phyloP scores from a whole-genome alignment of 1,140 invertebrate species.

The Drosophila paulistorum region DNA sequence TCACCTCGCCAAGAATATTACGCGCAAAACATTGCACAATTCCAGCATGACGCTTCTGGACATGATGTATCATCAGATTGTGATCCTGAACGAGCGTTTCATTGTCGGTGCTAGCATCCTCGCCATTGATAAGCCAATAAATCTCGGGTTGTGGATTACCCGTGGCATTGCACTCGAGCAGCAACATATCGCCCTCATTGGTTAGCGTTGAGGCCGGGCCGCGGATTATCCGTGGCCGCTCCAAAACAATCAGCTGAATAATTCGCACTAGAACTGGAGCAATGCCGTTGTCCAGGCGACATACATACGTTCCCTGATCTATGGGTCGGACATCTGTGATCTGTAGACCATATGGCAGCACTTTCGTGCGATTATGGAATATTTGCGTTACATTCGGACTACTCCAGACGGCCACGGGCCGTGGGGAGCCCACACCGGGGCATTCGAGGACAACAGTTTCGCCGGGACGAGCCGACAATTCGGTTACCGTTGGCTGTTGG shows the following conservation, averaged over 20 bases:
- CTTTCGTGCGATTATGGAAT: conserved; percentile 72
- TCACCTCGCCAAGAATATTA: conserved; percentile 90
- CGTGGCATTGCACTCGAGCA: conserved; percentile 87
- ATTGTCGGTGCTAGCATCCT: conserved; percentile 85
- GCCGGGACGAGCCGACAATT: conserved; percentile 83
- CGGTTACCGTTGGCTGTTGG: conserved; percentile 82
- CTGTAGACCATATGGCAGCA: conserved; percentile 85
- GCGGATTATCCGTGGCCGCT: conserved; percentile 86
- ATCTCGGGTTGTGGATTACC: conserved; percentile 89
- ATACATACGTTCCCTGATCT: conserved; percentile 89
- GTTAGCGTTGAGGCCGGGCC: conserved; percentile 85
- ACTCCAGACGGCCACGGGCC: conserved; percentile 85
- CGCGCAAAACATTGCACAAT: conserved; percentile 94
- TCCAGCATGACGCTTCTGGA: conserved; percentile 87
- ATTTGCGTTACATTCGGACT: conserved; percentile 84
- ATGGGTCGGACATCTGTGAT: conserved; percentile 85
- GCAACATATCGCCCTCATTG: conserved; percentile 87
- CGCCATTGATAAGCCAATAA: conserved; percentile 93
- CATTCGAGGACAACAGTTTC: conserved; percentile 87
- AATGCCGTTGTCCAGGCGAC: conserved; percentile 84
- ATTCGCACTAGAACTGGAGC: conserved; percentile 82
- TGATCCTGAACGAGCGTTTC: conserved; percentile 84
- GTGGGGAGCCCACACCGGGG: conserved; percentile 85
- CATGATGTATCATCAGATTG: conserved; percentile 86
- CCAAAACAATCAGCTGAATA: conserved; percentile 84